Conservation (phyloP, 2,113 vertebrate genomes). For the Axis porcinus region DNA sequence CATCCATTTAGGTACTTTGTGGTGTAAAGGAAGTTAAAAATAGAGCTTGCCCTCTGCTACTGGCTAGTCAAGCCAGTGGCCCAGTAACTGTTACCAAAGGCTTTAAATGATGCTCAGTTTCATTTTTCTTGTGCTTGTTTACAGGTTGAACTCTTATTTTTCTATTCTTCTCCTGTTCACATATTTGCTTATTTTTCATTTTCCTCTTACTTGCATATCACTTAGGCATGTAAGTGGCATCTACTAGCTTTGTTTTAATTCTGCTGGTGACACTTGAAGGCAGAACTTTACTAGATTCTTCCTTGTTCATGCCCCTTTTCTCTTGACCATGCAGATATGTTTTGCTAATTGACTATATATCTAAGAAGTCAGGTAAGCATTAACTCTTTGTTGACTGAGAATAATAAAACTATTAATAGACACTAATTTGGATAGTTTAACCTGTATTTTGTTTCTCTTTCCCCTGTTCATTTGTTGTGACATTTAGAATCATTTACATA, state of each 20-base stretch:
- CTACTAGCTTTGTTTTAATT: conserved; percentile 24
- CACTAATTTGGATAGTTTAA: conserved; percentile 25
- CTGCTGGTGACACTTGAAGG: neutral
- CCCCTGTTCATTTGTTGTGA: conserved; percentile 4
- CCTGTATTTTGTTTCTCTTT: neutral
- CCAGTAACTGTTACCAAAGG: neutral
- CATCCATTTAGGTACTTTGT: neutral
- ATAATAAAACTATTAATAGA: neutral
- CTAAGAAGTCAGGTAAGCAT: conserved; percentile 44
- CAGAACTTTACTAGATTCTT: neutral
- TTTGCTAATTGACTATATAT: conserved; percentile 34
- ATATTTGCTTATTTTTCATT: neutral
- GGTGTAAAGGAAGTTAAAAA: conserved; percentile 15
- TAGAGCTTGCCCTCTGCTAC: neutral
- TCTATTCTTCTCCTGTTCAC: neutral
- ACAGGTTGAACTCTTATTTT: neutral
- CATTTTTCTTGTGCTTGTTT: conserved; percentile 13
- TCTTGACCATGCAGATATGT: conserved; percentile 4
- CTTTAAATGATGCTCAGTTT: neutral
- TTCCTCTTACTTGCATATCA: neutral
- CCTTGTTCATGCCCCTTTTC: neutral
- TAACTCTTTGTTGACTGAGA: neutral
- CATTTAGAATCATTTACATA: conserved; percentile 10
- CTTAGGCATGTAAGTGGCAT: conserved; percentile 5
- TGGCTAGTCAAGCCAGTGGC: neutral